Base-by-base conservation (phyloP, 2,113 vertebrate genomes). In the Typhlomys cinereus region DNA sequence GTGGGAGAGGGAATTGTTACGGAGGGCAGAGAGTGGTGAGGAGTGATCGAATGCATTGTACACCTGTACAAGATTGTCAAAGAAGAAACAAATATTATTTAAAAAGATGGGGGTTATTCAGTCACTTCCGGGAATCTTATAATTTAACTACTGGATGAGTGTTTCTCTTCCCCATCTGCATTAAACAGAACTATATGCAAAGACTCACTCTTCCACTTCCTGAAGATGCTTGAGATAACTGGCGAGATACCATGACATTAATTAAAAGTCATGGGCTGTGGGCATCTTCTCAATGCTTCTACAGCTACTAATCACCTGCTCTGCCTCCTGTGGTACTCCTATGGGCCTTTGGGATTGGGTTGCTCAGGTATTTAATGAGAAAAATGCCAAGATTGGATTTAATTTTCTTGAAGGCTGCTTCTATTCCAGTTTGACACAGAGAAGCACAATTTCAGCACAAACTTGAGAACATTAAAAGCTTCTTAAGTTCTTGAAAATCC, bases 351-450 rank as follows among this genome's bases (percentile, higher is more conserved):
- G 62, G 66, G 73, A 52, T 10, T 11, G 52, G 29, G 23, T 46
- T 81, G 17, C 81, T 84, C 61, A 70, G 25, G 48, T 39, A 73
- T 73, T 95, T 91, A 76, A 91, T 89, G 85, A 91, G 76, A 89
- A 97, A n/a, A 89, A 71, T 73, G 76, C 46, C 85, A 74, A 84
- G 44, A 29, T 7, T 85, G 29, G 46, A 11, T 69, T 76, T 87
- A 76, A 96, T 82, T 91, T 76, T 71, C 71, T 90, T 73, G 57
- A 90, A 90, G 71, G 9, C 44, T 29, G 3, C 39, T 52, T 90
- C 20, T 13, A 59, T 7, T 31, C 34, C 59, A 34, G 29, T 18
- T 74, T 25, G 46, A 71, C 27, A 36, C 21, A 83, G n/a, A 64
- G 70, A 73, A 90, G 70, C 18, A 39, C 48, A 34, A 41, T 69